Base-by-base conservation (phyloP, 1,140 invertebrate species). In the Drosophila aff. region DNA sequence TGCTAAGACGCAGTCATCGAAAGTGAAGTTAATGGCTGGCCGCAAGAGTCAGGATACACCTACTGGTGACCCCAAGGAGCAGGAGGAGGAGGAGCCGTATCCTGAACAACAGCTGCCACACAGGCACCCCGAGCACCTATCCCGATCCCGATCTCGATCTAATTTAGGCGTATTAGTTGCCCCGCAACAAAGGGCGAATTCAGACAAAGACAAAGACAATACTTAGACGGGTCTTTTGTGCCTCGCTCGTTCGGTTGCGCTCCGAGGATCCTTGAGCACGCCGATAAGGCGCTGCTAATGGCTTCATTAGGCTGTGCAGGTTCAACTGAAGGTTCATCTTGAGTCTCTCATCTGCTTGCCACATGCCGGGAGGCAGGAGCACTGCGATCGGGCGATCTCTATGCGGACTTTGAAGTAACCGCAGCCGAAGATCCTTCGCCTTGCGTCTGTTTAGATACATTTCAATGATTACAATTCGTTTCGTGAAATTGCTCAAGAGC, bases 141-240 rank as follows among this genome's bases (percentile, higher is more conserved):
- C 38, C 68, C 58, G 72, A 84, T 83, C 77, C 81, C 58, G 83
- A 87, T 87, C 83, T 84, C 60, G 85, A 89, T 89, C 84, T 90
- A 89, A 89, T 89, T 89, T 89, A 75, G 84, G 84, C 81, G 84
- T 89, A 89, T 90, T 89, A 89, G 84, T 89, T 90, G 77, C 78
- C 72, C 60, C 53, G 76, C 76, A 87, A 83, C 81, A 82, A 67
- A 81, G 71, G 52, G 28, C 57, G 21, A 57, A 41, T 26, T 40
- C 47, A 55, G 41, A 31, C 62, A 76, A 59, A 71, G 63, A 43
- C 63, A 60, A 55, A 38, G 40, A 72, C 59, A 79, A 44, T 43
- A 72, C 58, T 73, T 73, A 81, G 62, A 75, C 58, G n/a, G 40
- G 65, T 73, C 74, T 59, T 59, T 72, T 44, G 73, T 74, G 57